Evolutionary conservation across 1,140 invertebrate species (phyloP).

Genomic region (Parapsyche elsis): DNA sequence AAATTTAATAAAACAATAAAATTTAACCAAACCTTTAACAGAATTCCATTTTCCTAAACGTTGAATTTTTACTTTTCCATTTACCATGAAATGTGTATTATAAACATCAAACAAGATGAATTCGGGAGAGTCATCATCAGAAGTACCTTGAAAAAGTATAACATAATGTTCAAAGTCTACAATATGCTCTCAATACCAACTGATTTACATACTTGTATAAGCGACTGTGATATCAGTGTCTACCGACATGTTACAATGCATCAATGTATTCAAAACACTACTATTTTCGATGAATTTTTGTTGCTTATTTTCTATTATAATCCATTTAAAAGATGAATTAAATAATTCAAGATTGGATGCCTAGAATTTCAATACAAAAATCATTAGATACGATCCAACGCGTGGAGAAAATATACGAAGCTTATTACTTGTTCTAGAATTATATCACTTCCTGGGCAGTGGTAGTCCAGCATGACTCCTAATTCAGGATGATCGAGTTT

Average conservation of each 20-base stretch:
- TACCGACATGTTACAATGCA: constrained; percentile 4
- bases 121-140: neutral
- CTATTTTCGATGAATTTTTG: neutral
- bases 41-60: constrained; percentile 40
- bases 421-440: constrained; percentile 38
- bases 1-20: too few species aligned
- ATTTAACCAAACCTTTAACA: neutral
- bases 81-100: constrained; percentile 36
- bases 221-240: constrained; percentile 40
- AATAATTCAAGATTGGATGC: constrained; percentile 43
- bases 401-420: neutral
- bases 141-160: neutral
- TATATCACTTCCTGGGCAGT: constrained; percentile 11
- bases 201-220: neutral
- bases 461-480: constrained; percentile 34
- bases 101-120: constrained; percentile 43
- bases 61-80: constrained; percentile 32
- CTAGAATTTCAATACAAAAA: constrained; percentile 13
- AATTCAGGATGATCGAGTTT: neutral
- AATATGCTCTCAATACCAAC: neutral
- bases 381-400: neutral
- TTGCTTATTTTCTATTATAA: constrained; percentile 29
- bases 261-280: neutral
- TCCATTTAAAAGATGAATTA: constrained; percentile 45
- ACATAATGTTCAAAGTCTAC: neutral